Base-by-base conservation (phyloP, 2,888 invertebrate genomes). In the Thereva nobilitata region DNA sequence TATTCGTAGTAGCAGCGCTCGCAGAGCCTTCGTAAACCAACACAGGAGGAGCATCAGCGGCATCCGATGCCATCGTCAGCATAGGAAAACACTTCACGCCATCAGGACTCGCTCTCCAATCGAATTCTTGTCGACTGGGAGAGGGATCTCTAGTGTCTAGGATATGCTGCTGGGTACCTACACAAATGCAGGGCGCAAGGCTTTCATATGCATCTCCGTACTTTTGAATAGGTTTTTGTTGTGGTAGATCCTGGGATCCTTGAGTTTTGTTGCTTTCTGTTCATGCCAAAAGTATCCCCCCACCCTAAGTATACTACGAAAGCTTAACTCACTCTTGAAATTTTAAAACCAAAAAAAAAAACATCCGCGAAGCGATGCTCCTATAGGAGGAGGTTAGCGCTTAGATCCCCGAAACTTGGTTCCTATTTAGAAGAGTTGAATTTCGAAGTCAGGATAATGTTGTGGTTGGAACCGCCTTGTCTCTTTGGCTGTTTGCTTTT, bases 71-170 rank as follows among this genome's bases (percentile, higher is more conserved):
- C 34, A 44, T 12, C 61, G 61, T 61, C 61, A 61, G 61, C 61
- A 61, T 61, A 61, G 61, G 61, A 61, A 61, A 61, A 53, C 45
- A 44, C 53, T 64, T 64, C 64, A 53, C 64, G 53, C 64, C 64
- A 44, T 64, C 64, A 64, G 64, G 54, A 54, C 45, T 64, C 37
- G 44, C 53, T 64, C 59, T 59, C 64, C 64, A 64, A 64, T 64
- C 64, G 54, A 64, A 64, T 63, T 41, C 35, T 40, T 50, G 40
- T 45, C 64, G 53, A 52, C 53, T 54, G 53, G 64, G 45, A 9
- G 45, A 53, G 64, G 45, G 53, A 52, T 44, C 64, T 47, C 35
- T 10, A 37, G 49, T 34, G 35, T 12, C 41, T 34, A 45, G 10
- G 44, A 44, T 7, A n/a, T 57, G 45, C 12, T 42, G 55, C 42